phyloP scores from a whole-genome alignment of 2,888 invertebrate species.

The Stenoptilia bipunctidactyla region DNA sequence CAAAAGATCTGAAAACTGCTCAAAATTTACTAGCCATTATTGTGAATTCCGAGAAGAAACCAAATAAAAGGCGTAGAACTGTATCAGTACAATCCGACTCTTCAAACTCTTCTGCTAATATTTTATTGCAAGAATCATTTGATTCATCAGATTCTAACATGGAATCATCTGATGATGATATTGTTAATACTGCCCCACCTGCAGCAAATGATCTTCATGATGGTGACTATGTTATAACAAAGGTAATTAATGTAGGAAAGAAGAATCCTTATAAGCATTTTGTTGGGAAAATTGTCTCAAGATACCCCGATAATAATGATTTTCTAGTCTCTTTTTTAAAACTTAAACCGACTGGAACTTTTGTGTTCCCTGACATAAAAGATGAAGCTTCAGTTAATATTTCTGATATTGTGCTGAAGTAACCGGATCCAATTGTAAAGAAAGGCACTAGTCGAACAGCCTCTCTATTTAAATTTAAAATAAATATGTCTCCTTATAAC shows the following conservation, averaged over 20 bases:
- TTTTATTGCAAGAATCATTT: too few relatives aligned
- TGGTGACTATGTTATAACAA: slow-evolving; percentile 9
- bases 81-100: too few relatives aligned
- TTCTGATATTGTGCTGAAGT: slow-evolving; percentile 11
- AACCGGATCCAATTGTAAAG: slow-evolving; percentile 9
- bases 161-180: slow-evolving; percentile 8
- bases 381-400: slow-evolving; percentile 10
- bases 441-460: slow-evolving; percentile 9
- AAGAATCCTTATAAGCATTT: slow-evolving; percentile 9
- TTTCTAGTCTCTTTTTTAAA: slow-evolving; percentile 8
- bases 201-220: slow-evolving; percentile 7
- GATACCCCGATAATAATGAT: slow-evolving; percentile 4
- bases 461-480: slow-evolving; percentile 10
- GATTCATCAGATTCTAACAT: too few relatives aligned
- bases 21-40: neutral
- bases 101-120: too few relatives aligned
- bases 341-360: slow-evolving; percentile 4
- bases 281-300: slow-evolving; percentile 9
- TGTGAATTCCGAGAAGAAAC: too few relatives aligned
- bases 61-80: too few relatives aligned
- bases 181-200: slow-evolving; percentile 10
- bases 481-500: slow-evolving; percentile 6
- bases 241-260: slow-evolving; percentile 6
- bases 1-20: neutral
- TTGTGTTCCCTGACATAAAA: slow-evolving; percentile 7